phyloP scores from a whole-genome alignment of 2,113 vertebrate species.

The Aspidoscelis tigris region DNA sequence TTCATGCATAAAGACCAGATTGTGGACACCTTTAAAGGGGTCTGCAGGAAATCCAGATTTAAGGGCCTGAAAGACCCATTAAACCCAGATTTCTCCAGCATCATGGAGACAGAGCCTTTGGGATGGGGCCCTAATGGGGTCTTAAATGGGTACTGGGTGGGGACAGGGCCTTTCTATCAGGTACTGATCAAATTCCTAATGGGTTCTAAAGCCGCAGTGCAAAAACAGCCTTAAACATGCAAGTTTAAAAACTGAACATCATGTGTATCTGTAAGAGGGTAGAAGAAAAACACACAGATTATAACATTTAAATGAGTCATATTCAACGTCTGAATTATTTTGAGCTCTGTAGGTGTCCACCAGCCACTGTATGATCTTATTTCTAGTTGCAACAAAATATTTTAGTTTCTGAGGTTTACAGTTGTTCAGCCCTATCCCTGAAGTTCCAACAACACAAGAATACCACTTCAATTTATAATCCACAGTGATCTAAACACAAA shows the following conservation, averaged over 20 bases:
- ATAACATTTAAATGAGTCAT: not conserved
- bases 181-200: too few relatives aligned
- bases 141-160: too few relatives aligned
- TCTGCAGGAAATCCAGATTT: too few relatives aligned
- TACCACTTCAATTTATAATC: not conserved
- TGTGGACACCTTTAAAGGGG: too few relatives aligned
- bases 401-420: not conserved
- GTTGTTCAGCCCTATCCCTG: not conserved
- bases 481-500: not conserved
- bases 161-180: too few relatives aligned
- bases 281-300: not conserved
- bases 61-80: too few relatives aligned
- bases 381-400: not conserved
- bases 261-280: not conserved
- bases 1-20: too few relatives aligned
- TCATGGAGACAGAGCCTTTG: too few relatives aligned
- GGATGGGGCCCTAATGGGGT: too few relatives aligned
- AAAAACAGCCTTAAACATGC: too few relatives aligned
- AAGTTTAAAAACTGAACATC: not conserved
- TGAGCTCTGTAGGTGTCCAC: not conserved
- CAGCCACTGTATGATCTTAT: not conserved
- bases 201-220: too few relatives aligned
- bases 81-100: too few relatives aligned
- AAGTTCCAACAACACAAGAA: not conserved
- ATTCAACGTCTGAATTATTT: not conserved